Evolutionary conservation across 1,140 invertebrate genomes (phyloP).

Genomic region (Proctacanthus coquilletti): DNA sequence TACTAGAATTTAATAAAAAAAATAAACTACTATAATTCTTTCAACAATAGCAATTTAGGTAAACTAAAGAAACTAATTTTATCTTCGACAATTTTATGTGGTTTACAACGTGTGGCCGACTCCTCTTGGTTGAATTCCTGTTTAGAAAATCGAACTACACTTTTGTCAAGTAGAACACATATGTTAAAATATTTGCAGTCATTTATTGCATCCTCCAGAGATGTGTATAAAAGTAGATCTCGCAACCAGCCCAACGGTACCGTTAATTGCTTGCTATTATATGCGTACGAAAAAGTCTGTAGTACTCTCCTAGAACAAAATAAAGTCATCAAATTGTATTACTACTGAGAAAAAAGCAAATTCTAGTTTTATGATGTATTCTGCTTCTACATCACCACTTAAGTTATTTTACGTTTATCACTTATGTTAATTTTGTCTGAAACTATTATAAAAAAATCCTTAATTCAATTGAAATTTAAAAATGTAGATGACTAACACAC

Average conservation of each 20-base stretch:
- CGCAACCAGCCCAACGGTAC: slow-evolving; percentile 30
- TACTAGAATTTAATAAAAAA: too few species aligned
- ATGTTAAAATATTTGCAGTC: slow-evolving; percentile 23
- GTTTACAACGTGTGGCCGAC: slow-evolving; percentile 8
- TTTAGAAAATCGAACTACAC: slow-evolving; percentile 18
- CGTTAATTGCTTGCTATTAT: slow-evolving; percentile 34
- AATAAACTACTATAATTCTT: slow-evolving; percentile 18
- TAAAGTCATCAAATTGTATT: slow-evolving; percentile 4
- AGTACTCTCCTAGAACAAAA: slow-evolving; percentile 30
- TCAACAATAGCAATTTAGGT: slow-evolving; percentile 20
- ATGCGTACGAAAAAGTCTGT: slow-evolving; percentile 36
- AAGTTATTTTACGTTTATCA: too few species aligned
- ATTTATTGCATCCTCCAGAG: slow-evolving; percentile 11
- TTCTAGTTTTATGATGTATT: slow-evolving; percentile 5
- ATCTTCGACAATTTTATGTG: slow-evolving; percentile 18
- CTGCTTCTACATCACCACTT: too few species aligned
- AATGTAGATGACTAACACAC: too few species aligned
- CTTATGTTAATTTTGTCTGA: too few species aligned
- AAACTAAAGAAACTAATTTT: slow-evolving; percentile 18
- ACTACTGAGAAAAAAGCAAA: background rate
- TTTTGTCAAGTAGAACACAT: slow-evolving; percentile 9
- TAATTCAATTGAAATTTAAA: too few species aligned
- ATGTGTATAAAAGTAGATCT: slow-evolving; percentile 19
- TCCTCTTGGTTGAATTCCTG: slow-evolving; percentile 14
- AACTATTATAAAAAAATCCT: too few species aligned